Evolutionary conservation across 2,888 invertebrate species (phyloP).

Genomic region (Euphydryas editha): DNA sequence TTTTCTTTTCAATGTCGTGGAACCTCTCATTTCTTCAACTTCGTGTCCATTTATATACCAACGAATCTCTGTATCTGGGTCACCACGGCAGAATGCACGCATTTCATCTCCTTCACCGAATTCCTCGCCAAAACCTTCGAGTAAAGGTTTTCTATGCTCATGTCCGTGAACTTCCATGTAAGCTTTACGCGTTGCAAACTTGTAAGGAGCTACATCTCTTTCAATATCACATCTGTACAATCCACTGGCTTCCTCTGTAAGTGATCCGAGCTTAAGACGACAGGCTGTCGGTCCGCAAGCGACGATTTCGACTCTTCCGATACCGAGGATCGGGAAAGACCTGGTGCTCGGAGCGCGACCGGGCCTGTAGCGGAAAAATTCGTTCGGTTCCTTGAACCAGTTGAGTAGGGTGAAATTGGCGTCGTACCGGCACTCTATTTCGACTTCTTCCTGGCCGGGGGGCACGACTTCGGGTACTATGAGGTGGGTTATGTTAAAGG

Average conservation of each 20-base stretch:
- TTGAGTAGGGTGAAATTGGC: slow-evolving; percentile 76
- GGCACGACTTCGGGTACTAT: slow-evolving; percentile 62
- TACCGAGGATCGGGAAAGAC: slow-evolving; percentile 67
- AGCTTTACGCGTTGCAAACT: slow-evolving; percentile 62
- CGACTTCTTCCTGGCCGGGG: slow-evolving; percentile 62
- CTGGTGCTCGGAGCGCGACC: slow-evolving; percentile 66
- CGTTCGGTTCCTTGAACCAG: slow-evolving; percentile 73
- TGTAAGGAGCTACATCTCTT: slow-evolving; percentile 67
- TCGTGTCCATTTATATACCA: slow-evolving; percentile 75
- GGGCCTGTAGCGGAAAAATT: slow-evolving; percentile 75
- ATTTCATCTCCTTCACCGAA: slow-evolving; percentile 68
- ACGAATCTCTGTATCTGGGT: slow-evolving; percentile 62
- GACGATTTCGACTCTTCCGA: slow-evolving; percentile 66
- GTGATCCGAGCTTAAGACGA: slow-evolving; percentile 60
- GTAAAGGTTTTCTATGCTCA: slow-evolving; percentile 60
- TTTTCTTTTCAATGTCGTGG: slow-evolving; percentile 54
- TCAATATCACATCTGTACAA: slow-evolving; percentile 75
- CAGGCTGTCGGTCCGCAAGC: slow-evolving; percentile 70
- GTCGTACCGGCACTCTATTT: slow-evolving; percentile 72
- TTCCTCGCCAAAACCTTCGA: slow-evolving; percentile 66
- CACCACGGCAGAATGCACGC: slow-evolving; percentile 67
- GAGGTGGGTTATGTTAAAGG: slow-evolving; percentile 71
- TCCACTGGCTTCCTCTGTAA: slow-evolving; percentile 72
- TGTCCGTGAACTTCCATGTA: slow-evolving; percentile 69
- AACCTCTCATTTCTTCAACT: slow-evolving; percentile 58